phyloP scores from a whole-genome alignment of 2,888 invertebrate genomes.

The Lithophane semibrunnea region DNA sequence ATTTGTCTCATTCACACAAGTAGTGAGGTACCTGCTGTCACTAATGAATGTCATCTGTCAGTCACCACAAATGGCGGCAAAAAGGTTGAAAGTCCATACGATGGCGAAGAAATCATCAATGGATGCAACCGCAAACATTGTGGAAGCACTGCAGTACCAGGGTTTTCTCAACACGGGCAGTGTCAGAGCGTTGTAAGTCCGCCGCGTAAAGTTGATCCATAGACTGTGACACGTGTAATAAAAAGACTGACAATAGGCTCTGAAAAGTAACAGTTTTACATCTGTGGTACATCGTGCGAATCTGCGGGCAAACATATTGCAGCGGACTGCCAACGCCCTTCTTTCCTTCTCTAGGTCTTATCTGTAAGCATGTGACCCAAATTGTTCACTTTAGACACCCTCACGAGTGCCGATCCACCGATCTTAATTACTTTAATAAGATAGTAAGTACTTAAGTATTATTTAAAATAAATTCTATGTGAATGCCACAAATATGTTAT shows the following conservation, averaged over 20 bases:
- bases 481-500: not conserved
- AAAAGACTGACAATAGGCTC: too few relatives aligned
- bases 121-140: not conserved
- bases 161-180: not conserved
- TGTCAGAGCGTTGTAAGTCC: not conserved
- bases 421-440: constrained; percentile 3
- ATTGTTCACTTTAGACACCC: not conserved
- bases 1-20: too few relatives aligned
- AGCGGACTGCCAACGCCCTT: not conserved
- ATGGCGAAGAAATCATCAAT: too few relatives aligned
- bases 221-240: too few relatives aligned
- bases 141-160: not conserved
- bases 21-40: too few relatives aligned
- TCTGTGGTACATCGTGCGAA: not conserved
- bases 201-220: too few relatives aligned
- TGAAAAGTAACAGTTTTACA: too few relatives aligned
- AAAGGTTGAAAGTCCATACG: not conserved
- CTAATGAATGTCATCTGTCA: too few relatives aligned
- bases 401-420: not conserved
- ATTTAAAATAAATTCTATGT: not conserved
- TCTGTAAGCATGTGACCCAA: not conserved
- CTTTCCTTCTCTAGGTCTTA: not conserved
- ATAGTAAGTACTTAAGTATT: not conserved
- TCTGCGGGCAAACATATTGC: not conserved
- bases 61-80: too few relatives aligned